Evolutionary conservation across 2,113 vertebrate species (phyloP), one percentile per base, ranked within the genome.

Genomic region (Euleptes europaea): DNA sequence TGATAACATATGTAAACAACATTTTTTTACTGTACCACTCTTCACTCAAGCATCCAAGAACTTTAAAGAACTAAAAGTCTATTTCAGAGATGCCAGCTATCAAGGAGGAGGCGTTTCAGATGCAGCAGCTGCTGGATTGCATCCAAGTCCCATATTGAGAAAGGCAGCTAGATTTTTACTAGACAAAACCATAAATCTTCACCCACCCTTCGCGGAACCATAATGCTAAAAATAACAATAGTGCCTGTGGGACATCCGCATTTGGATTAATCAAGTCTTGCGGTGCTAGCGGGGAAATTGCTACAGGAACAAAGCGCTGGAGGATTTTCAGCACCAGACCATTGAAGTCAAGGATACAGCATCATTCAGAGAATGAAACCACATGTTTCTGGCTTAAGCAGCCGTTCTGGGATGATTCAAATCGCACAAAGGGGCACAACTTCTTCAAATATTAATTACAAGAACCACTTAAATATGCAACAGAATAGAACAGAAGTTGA

Each of bases 211-310:
- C 83, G 47, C 63, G 92, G 85, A 95, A 89, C 49, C 85, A 40
- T 72, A 88, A 92, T 82, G 78, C 88, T 93, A 95, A 96, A 94
- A 94, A 94, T 94, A 95, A 92, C 82, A 60, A 40, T 51, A 86
- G 80, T 1, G 78, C 82, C 51, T 79, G 66, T 0, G 21, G 81
- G 84, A 90, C 74, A 87, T 88, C 84, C 86, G 47, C 54, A 0
- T 91, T 91, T 87, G 87, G 89, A 93, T 92, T 92, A 94, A 94
- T 94, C 87, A 89, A 91, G 78, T 26, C 91, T 82, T 80, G 57
- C 0, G 0, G 85, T 81, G 74, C 80, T 88, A 72, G 47, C 40
- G 66, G 57, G 63, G 57, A 49, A 65, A 88, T 77, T 54, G 76
- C 57, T 78, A 80, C 75, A 88, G 88, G 81, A 95, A 93, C 81